phyloP scores from a whole-genome alignment of 2,888 invertebrate genomes.

The Cantharis lateralis region DNA sequence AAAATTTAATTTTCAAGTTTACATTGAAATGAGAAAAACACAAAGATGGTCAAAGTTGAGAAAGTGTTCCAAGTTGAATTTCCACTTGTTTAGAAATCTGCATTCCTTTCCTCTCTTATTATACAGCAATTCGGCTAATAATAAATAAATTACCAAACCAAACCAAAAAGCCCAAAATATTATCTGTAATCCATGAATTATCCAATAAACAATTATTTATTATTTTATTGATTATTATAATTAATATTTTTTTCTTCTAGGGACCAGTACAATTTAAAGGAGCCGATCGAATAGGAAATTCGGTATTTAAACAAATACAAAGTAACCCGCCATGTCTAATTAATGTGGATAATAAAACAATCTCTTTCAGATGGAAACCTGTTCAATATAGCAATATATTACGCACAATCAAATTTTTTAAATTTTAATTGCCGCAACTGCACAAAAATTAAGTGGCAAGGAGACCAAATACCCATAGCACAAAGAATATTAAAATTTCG shows the following conservation, averaged over 20 bases:
- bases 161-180: too few species aligned
- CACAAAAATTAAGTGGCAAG: slow-evolving; percentile 70
- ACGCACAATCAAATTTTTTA: slow-evolving; percentile 64
- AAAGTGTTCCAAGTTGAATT: too few species aligned
- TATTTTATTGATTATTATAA: too few species aligned
- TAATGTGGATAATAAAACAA: slow-evolving; percentile 6
- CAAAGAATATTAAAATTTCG: slow-evolving; percentile 74
- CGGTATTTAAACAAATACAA: slow-evolving; percentile 88
- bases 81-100: neutral
- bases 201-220: too few species aligned
- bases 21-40: too few species aligned
- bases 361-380: slow-evolving; percentile 66
- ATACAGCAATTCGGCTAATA: too few species aligned
- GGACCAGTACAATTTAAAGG: slow-evolving; percentile 90
- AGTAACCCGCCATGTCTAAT: slow-evolving; percentile 58
- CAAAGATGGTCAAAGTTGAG: too few species aligned
- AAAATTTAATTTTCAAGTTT: too few species aligned
- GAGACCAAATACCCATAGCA: slow-evolving; percentile 80
- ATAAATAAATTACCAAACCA: too few species aligned
- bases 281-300: slow-evolving; percentile 85
- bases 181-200: too few species aligned
- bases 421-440: slow-evolving; percentile 75
- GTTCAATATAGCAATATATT: slow-evolving; percentile 73
- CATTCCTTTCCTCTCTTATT: too few species aligned
- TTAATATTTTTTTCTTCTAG: too few species aligned